These are phyloP conservation scores for Trididemnum miniatum DNA, from an alignment of 23 tunicate genomes.

Conservation along the genomic window DNA sequence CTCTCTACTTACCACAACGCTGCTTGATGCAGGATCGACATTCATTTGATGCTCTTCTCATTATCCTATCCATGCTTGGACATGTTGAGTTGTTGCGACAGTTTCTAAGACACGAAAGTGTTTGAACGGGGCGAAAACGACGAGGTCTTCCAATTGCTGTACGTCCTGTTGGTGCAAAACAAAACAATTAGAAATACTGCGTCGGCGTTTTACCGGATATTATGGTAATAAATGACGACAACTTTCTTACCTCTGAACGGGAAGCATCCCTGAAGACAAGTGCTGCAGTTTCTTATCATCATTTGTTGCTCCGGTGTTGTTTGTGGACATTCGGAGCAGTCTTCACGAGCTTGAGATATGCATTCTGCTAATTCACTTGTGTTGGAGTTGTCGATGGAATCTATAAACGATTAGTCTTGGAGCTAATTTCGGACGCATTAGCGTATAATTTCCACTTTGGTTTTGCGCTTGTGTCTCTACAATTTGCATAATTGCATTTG, in stretches of 20 bases:
- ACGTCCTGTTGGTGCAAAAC: no score
- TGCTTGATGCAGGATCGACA: neutral
- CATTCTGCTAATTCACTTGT: neutral
- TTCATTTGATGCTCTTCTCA: neutral
- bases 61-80: neutral
- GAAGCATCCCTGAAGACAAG: neutral
- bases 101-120: neutral
- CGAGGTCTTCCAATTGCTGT: no score
- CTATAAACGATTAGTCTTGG: no score
- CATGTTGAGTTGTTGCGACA: neutral
- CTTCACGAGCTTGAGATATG: neutral
- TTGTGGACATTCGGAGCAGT: slow-evolving; percentile 10
- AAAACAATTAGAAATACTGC: no score
- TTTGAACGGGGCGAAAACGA: no score
- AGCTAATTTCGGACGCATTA: no score
- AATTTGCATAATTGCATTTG: no score
- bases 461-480: no score
- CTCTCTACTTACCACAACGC: neutral
- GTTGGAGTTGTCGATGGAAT: no score
- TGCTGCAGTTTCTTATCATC: neutral
- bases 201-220: no score
- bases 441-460: no score
- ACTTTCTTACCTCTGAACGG: neutral
- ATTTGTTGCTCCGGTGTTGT: neutral
- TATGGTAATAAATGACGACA: no score